Evolutionary conservation across 1,140 invertebrate species (phyloP).

Genomic region (Drosophila ercepeae): DNA sequence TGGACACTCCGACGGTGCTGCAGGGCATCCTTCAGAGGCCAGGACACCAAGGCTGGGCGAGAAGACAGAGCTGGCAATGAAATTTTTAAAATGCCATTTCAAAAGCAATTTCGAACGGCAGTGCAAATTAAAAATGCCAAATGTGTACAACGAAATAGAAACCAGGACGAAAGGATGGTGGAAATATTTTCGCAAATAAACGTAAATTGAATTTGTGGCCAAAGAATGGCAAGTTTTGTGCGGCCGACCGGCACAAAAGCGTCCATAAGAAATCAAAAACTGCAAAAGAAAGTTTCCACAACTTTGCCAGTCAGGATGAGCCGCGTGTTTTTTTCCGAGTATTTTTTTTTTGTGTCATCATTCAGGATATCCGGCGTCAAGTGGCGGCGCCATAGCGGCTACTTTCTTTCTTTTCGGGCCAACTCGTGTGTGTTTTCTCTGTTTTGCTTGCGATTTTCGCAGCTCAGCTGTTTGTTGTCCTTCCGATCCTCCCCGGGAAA

Average conservation of each 20-base stretch:
- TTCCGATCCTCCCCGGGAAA: conserved; percentile 9
- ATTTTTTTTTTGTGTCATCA: conserved; percentile 37
- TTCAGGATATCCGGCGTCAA: conserved; percentile 48
- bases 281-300: conserved; percentile 39
- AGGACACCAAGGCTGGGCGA: background rate
- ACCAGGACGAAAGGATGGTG: conserved; percentile 17
- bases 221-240: conserved; percentile 27
- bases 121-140: conserved; percentile 57
- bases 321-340: background rate
- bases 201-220: conserved; percentile 64
- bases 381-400: conserved; percentile 49
- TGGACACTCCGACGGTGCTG: conserved; percentile 49
- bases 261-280: conserved; percentile 29
- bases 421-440: conserved; percentile 55
- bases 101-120: conserved; percentile 56
- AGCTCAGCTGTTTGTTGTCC: conserved; percentile 49
- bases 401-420: conserved; percentile 33
- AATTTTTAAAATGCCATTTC: conserved; percentile 78
- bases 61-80: conserved; percentile 54
- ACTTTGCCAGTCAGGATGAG: conserved; percentile 2
- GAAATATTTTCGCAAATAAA: conserved; percentile 59
- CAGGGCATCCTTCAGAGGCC: conserved; percentile 31
- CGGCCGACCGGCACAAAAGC: conserved; percentile 32
- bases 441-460: conserved; percentile 69
- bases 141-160: conserved; percentile 31